Base-by-base conservation (phyloP, 1,140 invertebrate species). In the Halictus rubicundus region DNA sequence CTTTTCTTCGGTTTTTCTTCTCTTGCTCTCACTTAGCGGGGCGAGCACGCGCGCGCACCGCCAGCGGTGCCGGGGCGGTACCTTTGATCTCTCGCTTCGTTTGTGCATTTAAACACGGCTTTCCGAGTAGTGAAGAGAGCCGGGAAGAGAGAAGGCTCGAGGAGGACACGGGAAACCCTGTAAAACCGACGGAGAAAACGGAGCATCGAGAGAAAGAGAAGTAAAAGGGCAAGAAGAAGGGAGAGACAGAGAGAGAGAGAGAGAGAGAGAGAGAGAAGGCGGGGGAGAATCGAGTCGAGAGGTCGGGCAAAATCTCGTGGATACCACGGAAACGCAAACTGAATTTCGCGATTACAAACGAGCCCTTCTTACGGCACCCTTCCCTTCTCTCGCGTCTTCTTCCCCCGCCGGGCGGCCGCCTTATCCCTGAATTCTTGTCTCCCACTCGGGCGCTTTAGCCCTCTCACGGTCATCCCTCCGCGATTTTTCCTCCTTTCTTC, bases 11-110 rank as follows among this genome's bases (percentile, higher is more conserved):
- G 60, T 49, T 73, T 57, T 59, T 64, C 70, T 70, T 80, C 57
- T 74, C 52, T 39, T 49, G 37, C 61, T 84, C 79, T 78, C 71
- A 59, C 81, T 80, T 83, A 81, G 70, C 82, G 63, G 82, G 3
- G 5, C 32, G 32, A 32, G 69, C 85, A 16, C 2, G 49, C 49
- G 49, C 49, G 49, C 80, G 76, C 65, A n/a, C 66, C 65, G 73
- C n/a, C 42, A 1, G 32, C 2, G 32, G 32, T 32, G 32, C 32
- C 42, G 14, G 68, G 78, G 84, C 78, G 88, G 85, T 80, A 69
- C 72, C 91, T 92, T 92, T 92, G 92, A 92, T 92, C 90, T 90
- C 73, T 83, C 83, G 88, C 84, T 90, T 88, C 90, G 89, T 92
- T 92, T 92, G 90, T 90, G 86, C 88, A 83, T 91, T 91, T 92